phyloP scores from a whole-genome alignment of 1,140 invertebrate genomes.

The Psix sp. region DNA sequence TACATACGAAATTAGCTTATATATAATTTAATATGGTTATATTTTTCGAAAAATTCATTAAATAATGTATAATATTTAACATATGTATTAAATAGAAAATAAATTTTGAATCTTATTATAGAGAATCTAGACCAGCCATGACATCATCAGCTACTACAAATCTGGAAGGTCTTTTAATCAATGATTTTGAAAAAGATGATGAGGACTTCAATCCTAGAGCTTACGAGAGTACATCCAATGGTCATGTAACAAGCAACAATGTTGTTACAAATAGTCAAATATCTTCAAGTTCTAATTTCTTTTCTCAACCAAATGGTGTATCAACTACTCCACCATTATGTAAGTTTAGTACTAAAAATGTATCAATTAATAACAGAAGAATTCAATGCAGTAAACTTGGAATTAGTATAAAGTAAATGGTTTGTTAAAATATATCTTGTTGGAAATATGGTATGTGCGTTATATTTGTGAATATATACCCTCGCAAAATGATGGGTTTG shows the following conservation, averaged over 20 bases:
- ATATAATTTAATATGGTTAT: too few species aligned
- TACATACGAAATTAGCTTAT: too few species aligned
- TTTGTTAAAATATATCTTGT: too few species aligned
- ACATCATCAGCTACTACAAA: conserved; percentile 84
- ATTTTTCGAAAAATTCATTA: too few species aligned
- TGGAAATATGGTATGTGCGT: too few species aligned
- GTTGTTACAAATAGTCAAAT: conserved; percentile 70
- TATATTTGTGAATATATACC: too few species aligned
- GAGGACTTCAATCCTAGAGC: conserved; percentile 87
- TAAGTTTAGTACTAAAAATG: conserved; percentile 77
- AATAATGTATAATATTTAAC: too few species aligned
- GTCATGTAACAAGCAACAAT: conserved; percentile 74
- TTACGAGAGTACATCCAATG: conserved; percentile 79
- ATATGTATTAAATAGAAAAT: too few species aligned
- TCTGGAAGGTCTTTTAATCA: conserved; percentile 88
- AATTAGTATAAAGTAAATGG: too few species aligned
- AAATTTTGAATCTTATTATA: conserved; percentile 49
- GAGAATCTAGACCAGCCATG: conserved; percentile 68
- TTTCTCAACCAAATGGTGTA: conserved; percentile 71
- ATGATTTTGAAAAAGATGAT: conserved; percentile 84
- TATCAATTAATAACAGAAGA: too few species aligned
- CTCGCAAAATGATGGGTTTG: too few species aligned
- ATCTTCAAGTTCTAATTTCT: conserved; percentile 68
- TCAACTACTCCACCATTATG: conserved; percentile 79
- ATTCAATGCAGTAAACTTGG: too few species aligned